Evolutionary conservation across 2,797 vertebrate genomes (phyloP), one percentile per base, ranked within the genome.

Genomic region (Synaphobranchus kaupii): DNA sequence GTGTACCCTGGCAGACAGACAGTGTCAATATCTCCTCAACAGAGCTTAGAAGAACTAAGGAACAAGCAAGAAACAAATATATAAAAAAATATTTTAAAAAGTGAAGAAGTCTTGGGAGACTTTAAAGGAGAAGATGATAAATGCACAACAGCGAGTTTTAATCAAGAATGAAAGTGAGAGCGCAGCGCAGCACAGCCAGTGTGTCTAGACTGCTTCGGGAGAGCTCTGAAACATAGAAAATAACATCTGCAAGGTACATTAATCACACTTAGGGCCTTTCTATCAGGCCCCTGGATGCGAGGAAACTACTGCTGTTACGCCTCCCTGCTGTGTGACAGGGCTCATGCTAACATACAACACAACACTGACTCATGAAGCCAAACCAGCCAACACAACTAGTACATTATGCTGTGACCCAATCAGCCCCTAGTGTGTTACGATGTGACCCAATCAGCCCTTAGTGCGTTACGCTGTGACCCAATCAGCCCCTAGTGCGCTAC

Each of bases 141-240:
- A 97, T 94, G 92, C 91, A 94, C 94, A 91, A 95, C 66, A 94
- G 93, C 88, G 86, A 93, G 94, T 95, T 96, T 97, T 96, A 96
- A 97, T 95, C 93, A 96, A 95, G 90, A 94, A 97, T 97, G 95
- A 97, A 97, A 97, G 96, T 91, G 82, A 91, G 28, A 96, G 91
- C 90, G 94, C 93, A 96, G 91, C 90, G 94, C 93, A 94, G 94
- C 93, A 95, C 94, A 97, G 95, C 95, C 92, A 94, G 93, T 85
- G 92, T 93, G 95, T 96, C 96, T 97, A 97, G 94, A 97, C 96
- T 92, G 90, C 89, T 93, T 90, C 91, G 93, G 90, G 93, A 94
- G 94, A 92, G 89, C 93, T 95, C 92, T 90, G 91, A 93, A 95
- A 94, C 94, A 96, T 93, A 95, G 93, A 95, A 96, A 95, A 95